Evolutionary conservation across 2,797 vertebrate species (phyloP).

Genomic region (Dryobates pubescens): DNA sequence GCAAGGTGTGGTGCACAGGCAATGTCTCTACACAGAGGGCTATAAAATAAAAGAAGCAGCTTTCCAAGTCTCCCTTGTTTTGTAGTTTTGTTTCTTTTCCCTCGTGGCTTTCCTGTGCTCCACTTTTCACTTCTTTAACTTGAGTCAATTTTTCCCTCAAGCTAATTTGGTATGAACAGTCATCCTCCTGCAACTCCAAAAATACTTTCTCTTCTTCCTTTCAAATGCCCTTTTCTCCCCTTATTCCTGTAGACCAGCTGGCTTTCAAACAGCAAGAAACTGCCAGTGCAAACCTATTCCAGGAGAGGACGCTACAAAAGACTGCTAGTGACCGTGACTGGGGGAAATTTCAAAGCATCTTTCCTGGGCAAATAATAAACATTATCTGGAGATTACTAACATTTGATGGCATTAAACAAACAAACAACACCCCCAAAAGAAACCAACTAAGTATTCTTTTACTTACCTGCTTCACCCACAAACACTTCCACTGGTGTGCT

Average conservation of each 20-base stretch:
- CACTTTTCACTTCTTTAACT: conserved; percentile 64
- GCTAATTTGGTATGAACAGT: conserved; percentile 46
- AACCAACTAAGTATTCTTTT: background rate
- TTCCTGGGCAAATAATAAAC: background rate
- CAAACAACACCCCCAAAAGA: background rate
- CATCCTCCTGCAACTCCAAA: conserved; percentile 42
- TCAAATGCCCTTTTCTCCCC: conserved; percentile 12
- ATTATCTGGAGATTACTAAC: background rate
- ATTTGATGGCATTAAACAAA: background rate
- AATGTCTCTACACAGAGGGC: background rate
- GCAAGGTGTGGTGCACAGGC: background rate
- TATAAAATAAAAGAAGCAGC: conserved; percentile 3
- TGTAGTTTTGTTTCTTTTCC: conserved; percentile 42
- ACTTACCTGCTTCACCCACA: conserved; percentile 93
- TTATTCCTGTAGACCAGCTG: background rate
- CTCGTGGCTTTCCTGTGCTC: conserved; percentile 50
- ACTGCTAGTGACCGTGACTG: fast-evolving
- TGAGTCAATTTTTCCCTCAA: conserved; percentile 58
- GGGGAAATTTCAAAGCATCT: background rate
- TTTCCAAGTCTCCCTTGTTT: conserved; percentile 29
- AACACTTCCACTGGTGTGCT: conserved; percentile 90
- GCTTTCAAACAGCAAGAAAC: background rate
- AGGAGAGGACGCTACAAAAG: background rate
- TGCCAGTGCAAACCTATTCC: background rate
- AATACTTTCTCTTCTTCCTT: conserved; percentile 32